A percentile compares a stretch with the other conserved stretches of the same genome.
These are phyloP conservation scores for Engystomops pustulosus DNA, from an alignment of 2,113 vertebrate genomes.

Conservation along the genomic window DNA sequence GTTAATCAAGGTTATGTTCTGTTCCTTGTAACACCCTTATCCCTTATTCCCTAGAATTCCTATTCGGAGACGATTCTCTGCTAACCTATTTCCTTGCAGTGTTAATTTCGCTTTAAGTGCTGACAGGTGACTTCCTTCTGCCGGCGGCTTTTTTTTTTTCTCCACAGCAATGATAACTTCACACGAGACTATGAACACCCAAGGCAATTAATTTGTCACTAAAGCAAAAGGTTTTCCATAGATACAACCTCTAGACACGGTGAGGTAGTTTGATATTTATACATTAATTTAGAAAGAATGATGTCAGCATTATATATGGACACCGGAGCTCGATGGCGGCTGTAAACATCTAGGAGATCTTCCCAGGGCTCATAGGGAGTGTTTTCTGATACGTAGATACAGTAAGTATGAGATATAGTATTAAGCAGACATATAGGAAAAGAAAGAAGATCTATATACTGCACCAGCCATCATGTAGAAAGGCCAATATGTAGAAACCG, in stretches of 20 bases:
- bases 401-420: background rate
- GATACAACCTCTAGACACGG: conserved; percentile 34
- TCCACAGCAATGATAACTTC: conserved; percentile 31
- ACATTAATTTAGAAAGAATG: conserved; percentile 15
- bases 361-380: background rate
- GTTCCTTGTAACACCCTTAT: too few species aligned
- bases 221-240: conserved; percentile 33
- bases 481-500: too few species aligned
- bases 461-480: background rate
- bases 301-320: background rate
- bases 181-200: conserved; percentile 33
- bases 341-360: background rate
- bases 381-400: background rate
- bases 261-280: conserved; percentile 45
- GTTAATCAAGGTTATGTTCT: too few species aligned
- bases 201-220: conserved; percentile 44
- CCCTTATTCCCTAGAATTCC: too few species aligned
- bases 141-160: background rate
- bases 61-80: background rate
- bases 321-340: background rate
- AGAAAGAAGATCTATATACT: background rate
- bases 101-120: conserved; percentile 26
- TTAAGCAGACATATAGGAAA: too few species aligned
- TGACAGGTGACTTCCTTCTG: conserved; percentile 45
- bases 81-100: conserved; percentile 16